Percentiles rank a stretch among this genome's conserved stretches.
Evolutionary conservation across 1,140 invertebrate species (phyloP).

Genomic region (Schlechtendalia chinensis): DNA sequence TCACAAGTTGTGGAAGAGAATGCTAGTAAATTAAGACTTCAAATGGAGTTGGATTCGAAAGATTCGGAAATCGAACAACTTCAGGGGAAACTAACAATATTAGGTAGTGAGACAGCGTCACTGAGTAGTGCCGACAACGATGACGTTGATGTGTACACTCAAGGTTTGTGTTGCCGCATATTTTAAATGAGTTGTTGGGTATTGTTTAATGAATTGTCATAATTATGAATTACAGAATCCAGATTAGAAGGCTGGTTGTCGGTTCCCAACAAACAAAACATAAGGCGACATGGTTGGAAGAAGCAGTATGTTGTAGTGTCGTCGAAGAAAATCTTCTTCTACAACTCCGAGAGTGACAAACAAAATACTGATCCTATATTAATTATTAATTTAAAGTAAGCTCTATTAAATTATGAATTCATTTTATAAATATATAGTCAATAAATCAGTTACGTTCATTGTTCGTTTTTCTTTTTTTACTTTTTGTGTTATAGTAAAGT

Average conservation of each 20-base stretch:
- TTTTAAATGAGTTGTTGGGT: neutral
- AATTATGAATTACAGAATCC: constrained; percentile 60
- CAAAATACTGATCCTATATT: constrained; percentile 91
- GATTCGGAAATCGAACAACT: constrained; percentile 93
- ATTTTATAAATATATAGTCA: too few relatives aligned
- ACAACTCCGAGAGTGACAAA: constrained; percentile 92
- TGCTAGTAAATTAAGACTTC: constrained; percentile 71
- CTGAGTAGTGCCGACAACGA: constrained; percentile 86
- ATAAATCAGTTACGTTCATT: neutral
- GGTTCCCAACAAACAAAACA: constrained; percentile 93
- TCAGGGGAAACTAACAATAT: constrained; percentile 72
- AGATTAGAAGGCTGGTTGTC: constrained; percentile 94
- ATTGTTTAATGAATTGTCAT: neutral
- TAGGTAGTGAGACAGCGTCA: constrained; percentile 84
- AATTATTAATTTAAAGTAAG: constrained; percentile 89
- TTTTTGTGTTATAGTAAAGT: constrained; percentile 73
- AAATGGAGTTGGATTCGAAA: constrained; percentile 95
- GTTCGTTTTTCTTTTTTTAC: constrained; percentile 23
- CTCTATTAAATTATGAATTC: neutral
- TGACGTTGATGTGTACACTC: constrained; percentile 66
- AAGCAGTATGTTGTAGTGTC: constrained; percentile 97
- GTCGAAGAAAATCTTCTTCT: constrained; percentile 96
- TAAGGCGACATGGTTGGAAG: constrained; percentile 92
- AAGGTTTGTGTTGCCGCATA: constrained; percentile 53
- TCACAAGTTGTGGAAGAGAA: constrained; percentile 68